phyloP scores from a whole-genome alignment of 2,888 invertebrate species.

The Octonoba sinensis region DNA sequence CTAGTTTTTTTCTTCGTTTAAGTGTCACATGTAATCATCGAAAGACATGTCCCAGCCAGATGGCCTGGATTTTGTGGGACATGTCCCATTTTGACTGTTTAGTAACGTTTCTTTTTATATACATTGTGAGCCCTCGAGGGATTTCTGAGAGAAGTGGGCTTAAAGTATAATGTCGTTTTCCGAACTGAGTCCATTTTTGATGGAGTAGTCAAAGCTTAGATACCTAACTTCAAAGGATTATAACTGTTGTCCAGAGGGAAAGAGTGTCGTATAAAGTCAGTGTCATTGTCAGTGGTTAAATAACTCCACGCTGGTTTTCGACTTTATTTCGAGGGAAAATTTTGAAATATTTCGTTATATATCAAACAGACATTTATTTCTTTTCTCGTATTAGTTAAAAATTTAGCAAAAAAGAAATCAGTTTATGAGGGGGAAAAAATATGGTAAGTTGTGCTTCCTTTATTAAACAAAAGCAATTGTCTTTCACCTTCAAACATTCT shows the following conservation, averaged over 20 bases:
- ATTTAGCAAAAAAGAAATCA: too few relatives aligned
- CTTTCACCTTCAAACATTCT: too few relatives aligned
- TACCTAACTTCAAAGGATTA: conserved; percentile 7
- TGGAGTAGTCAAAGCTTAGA: conserved; percentile 29
- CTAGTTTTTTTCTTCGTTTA: conserved; percentile 31
- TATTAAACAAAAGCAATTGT: too few relatives aligned
- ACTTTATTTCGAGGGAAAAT: too few relatives aligned
- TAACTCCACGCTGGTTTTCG: too few relatives aligned
- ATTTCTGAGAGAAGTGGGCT: conserved; percentile 36
- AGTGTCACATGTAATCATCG: conserved; percentile 59
- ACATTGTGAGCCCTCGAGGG: conserved; percentile 39
- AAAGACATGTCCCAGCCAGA: conserved; percentile 53
- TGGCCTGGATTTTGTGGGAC: conserved; percentile 55
- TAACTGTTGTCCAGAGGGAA: neutral
- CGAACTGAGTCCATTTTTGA: conserved; percentile 3
- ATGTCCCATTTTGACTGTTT: conserved; percentile 55
- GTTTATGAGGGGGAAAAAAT: too few relatives aligned
- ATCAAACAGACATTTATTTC: too few relatives aligned
- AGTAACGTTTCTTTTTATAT: conserved; percentile 11
- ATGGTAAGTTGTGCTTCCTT: too few relatives aligned
- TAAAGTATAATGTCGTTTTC: conserved; percentile 25
- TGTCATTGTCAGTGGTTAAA: too few relatives aligned
- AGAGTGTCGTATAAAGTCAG: too few relatives aligned
- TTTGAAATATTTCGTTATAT: too few relatives aligned
- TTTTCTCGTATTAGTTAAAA: too few relatives aligned